phyloP scores from a whole-genome alignment of 53 echinoderm and acorn worm species.

The Paracentrotus lividus region DNA sequence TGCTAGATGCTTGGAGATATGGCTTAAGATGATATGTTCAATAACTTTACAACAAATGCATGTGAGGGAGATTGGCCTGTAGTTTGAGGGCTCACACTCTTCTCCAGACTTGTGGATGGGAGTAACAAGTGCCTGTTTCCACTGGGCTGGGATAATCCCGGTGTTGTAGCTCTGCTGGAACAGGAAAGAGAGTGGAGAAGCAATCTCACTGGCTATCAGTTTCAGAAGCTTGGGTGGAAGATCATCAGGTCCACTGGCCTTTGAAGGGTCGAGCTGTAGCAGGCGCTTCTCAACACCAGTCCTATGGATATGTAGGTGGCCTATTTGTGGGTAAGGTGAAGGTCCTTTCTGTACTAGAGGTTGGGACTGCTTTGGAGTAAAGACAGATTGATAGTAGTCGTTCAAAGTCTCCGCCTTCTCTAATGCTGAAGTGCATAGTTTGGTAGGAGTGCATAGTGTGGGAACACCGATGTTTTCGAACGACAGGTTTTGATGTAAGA shows the following conservation, averaged over 20 bases:
- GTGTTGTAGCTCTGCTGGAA: too few species aligned
- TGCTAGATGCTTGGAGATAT: not conserved
- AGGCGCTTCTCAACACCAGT: not conserved
- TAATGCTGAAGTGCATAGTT: too few species aligned
- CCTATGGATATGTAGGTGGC: not conserved
- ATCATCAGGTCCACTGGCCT: not conserved
- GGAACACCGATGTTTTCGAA: too few species aligned
- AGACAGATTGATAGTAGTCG: too few species aligned
- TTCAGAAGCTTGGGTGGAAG: too few species aligned
- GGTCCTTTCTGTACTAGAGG: too few species aligned
- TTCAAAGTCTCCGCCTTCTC: too few species aligned
- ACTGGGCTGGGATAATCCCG: not conserved
- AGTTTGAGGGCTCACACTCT: not conserved
- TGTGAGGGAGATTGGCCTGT: not conserved
- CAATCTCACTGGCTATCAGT: not conserved
- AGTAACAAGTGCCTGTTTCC: not conserved
- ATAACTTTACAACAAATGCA: not conserved
- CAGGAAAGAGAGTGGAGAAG: not conserved
- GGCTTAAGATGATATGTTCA: not conserved
- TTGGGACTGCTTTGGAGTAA: too few species aligned
- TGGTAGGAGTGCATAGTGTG: too few species aligned
- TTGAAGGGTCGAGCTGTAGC: not conserved
- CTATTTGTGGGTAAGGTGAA: not conserved
- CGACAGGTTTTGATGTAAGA: too few species aligned
- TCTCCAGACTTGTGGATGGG: too few species aligned